Conservation (phyloP, 2,888 invertebrate species). For the Drosophila mercatorum region DNA sequence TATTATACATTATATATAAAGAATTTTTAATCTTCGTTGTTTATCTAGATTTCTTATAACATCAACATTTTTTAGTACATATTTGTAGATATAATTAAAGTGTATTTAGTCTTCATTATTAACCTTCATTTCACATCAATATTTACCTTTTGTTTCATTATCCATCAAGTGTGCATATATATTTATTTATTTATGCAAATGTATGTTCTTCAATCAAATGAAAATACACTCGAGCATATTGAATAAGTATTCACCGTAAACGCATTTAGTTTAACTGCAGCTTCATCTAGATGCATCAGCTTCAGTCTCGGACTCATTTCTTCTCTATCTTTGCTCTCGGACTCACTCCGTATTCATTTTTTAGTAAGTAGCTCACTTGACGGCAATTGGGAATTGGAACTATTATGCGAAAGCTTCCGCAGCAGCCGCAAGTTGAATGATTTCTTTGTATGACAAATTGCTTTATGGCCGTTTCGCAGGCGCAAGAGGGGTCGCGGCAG, state of each 20-base stretch:
- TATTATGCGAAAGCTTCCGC: constrained; percentile 51
- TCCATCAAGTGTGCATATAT: background rate
- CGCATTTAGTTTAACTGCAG: background rate
- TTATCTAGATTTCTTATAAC: no score
- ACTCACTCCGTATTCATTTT: constrained; percentile 10
- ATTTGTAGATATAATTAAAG: background rate
- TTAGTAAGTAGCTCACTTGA: constrained; percentile 36
- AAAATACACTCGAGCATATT: background rate
- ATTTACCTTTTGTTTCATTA: constrained; percentile 6
- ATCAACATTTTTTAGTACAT: no score
- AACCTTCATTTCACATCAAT: no score
- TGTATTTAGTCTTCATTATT: background rate
- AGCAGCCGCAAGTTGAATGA: constrained; percentile 59
- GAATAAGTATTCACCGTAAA: background rate
- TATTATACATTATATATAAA: no score
- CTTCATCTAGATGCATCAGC: background rate
- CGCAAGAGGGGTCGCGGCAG: background rate
- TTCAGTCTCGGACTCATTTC: constrained; percentile 3
- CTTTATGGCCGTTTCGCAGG: background rate
- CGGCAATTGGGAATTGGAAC: constrained; percentile 42
- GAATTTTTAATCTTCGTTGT: no score
- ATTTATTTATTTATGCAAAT: background rate
- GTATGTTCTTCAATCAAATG: background rate
- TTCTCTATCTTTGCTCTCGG: constrained; percentile 2
- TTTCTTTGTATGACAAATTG: constrained; percentile 79